Conservation (phyloP, 2,888 invertebrate species). For the Cotesia congregata region DNA sequence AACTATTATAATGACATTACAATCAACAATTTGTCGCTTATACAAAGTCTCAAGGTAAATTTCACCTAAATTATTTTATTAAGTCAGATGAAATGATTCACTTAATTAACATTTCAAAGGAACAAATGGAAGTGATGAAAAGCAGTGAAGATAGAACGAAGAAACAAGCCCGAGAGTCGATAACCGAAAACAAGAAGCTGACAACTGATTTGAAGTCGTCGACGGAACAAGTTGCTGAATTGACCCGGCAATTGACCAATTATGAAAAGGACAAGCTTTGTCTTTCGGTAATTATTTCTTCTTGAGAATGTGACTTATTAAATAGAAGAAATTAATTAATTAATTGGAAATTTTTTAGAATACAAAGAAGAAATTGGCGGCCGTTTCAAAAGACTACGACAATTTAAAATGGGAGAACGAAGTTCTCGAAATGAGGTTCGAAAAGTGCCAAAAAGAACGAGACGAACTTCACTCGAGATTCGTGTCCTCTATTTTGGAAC, state of each 20-base stretch:
- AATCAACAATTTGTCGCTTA: constrained; percentile 90
- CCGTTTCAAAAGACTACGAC: constrained; percentile 74
- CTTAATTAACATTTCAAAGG: constrained; percentile 65
- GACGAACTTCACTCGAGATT: constrained; percentile 85
- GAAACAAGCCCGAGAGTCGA: constrained; percentile 78
- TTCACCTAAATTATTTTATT: constrained; percentile 12
- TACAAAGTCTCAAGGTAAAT: constrained; percentile 85
- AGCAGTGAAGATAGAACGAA: constrained; percentile 85
- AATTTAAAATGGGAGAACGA: constrained; percentile 77
- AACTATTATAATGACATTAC: constrained; percentile 97
- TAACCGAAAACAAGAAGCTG: constrained; percentile 81
- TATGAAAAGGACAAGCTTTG: constrained; percentile 89
- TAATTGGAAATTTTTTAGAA: constrained; percentile 67
- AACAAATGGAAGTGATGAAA: constrained; percentile 83
- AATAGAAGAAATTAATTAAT: not conserved
- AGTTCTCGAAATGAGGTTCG: constrained; percentile 83
- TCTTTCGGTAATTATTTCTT: constrained; percentile 72
- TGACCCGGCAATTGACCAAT: constrained; percentile 83
- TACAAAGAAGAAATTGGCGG: constrained; percentile 72
- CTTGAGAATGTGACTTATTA: constrained; percentile 9
- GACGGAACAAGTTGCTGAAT: constrained; percentile 79
- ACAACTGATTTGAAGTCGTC: constrained; percentile 81
- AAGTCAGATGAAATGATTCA: too few species aligned
- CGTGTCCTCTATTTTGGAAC: constrained; percentile 85
- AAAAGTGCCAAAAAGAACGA: constrained; percentile 79